Conservation (phyloP, 1,140 invertebrate species). For the Bombus pascuorum region DNA sequence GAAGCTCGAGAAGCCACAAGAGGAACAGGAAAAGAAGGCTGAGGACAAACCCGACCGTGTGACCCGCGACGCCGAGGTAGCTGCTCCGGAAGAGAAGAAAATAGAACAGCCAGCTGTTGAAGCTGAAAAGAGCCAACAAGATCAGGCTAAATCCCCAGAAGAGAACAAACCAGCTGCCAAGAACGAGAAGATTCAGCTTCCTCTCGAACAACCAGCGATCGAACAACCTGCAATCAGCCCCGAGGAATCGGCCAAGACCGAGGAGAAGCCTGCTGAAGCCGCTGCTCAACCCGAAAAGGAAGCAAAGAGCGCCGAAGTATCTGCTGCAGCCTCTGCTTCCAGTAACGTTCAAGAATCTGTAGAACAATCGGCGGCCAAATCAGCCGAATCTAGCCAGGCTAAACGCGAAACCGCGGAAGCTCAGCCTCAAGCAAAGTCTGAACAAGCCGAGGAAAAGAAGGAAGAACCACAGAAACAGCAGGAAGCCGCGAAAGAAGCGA, state of each 20-base stretch:
- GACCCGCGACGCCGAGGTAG: conserved; percentile 75
- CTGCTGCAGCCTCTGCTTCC: neutral
- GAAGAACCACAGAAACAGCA: conserved; percentile 30
- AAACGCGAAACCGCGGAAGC: conserved; percentile 45
- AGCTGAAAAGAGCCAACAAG: conserved; percentile 25
- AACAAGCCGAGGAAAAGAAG: conserved; percentile 37
- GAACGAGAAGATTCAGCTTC: conserved; percentile 55
- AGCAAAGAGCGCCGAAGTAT: conserved; percentile 55
- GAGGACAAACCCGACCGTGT: conserved; percentile 75
- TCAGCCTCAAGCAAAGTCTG: conserved; percentile 37
- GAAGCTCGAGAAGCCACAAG: conserved; percentile 45
- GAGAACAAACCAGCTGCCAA: conserved; percentile 40
- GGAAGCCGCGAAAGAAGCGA: conserved; percentile 27
- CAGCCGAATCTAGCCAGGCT: conserved; percentile 52
- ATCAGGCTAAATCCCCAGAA: conserved; percentile 13
- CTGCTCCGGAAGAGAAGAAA: conserved; percentile 43
- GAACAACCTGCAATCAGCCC: conserved; percentile 58
- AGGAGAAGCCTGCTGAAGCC: conserved; percentile 46
- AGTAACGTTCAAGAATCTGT: neutral
- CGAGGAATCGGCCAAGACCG: conserved; percentile 48
- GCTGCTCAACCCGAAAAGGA: conserved; percentile 33
- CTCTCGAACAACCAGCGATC: neutral
- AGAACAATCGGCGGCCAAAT: neutral
- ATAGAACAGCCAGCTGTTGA: conserved; percentile 41
- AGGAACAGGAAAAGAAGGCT: conserved; percentile 38